Conservation (phyloP, 2,113 vertebrate species). For the Burhinus oedicnemus region DNA sequence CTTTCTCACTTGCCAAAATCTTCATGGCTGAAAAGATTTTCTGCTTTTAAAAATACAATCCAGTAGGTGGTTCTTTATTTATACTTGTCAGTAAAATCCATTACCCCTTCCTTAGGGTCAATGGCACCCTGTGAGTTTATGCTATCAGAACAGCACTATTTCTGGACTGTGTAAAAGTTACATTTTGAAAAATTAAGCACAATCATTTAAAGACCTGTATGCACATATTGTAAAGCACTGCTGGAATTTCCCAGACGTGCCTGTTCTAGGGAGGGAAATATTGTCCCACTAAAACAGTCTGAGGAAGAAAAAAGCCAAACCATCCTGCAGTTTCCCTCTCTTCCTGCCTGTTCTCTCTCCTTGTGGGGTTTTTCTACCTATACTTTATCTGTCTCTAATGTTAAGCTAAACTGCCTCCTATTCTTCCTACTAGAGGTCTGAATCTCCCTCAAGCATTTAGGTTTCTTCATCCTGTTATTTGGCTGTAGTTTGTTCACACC, state of each 20-base stretch:
- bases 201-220: background rate
- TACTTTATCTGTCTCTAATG: background rate
- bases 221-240: background rate
- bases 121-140: background rate
- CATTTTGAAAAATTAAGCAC: background rate
- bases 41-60: background rate
- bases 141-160: background rate
- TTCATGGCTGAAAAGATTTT: background rate
- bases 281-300: background rate
- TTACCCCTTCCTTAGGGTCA: background rate
- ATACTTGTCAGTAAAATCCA: constrained; percentile 4
- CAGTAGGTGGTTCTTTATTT: background rate
- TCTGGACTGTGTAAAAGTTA: constrained; percentile 25
- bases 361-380: background rate
- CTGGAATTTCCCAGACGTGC: background rate
- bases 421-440: background rate
- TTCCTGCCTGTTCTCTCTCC: background rate
- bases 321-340: background rate
- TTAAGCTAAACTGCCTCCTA: background rate
- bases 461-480: constrained; percentile 16
- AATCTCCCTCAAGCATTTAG: background rate
- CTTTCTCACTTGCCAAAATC: background rate
- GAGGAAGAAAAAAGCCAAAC: background rate
- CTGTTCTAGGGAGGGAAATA: background rate
- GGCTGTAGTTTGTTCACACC: background rate